Percentiles rank a stretch among this genome's conserved stretches.
phyloP scores from a whole-genome alignment of 2,113 vertebrate species.

The Silurus meridionalis region DNA sequence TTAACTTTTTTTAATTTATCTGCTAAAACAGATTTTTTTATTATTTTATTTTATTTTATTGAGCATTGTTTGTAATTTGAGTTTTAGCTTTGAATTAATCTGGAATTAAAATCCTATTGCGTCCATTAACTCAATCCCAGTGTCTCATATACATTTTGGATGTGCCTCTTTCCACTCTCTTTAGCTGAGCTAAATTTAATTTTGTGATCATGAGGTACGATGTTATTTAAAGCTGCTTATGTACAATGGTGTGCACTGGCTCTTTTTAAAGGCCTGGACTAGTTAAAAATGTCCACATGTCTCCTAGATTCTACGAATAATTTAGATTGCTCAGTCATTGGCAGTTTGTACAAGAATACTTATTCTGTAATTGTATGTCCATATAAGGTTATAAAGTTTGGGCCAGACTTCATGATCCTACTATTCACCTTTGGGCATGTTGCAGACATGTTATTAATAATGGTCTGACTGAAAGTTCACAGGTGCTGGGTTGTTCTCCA shows the following conservation, averaged over 20 bases:
- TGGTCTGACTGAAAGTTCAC: neutral
- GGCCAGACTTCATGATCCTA: neutral
- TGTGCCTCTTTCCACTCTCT: neutral
- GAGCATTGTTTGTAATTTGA: too few species aligned
- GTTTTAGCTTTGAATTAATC: neutral
- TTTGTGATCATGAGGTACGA: conserved; percentile 15
- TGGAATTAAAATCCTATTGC: neutral
- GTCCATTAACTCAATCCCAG: too few species aligned
- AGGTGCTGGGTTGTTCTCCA: conserved; percentile 2
- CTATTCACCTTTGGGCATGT: conserved; percentile 5
- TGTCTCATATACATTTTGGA: neutral
- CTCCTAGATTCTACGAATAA: conserved; percentile 51
- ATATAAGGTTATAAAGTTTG: conserved; percentile 47
- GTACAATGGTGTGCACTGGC: neutral
- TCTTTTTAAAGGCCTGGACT: neutral
- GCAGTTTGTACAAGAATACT: conserved; percentile 45
- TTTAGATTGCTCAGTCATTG: conserved; percentile 50
- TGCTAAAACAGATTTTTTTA: neutral
- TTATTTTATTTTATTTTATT: too few species aligned
- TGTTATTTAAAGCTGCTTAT: conserved; percentile 26
- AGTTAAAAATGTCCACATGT: conserved; percentile 12
- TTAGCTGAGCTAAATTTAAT: conserved; percentile 21
- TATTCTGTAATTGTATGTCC: conserved; percentile 40
- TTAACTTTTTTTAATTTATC: neutral
- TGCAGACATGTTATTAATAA: neutral